These are phyloP conservation scores for Euphydryas editha DNA, from an alignment of 2,888 invertebrate genomes.

Conservation along the genomic window DNA sequence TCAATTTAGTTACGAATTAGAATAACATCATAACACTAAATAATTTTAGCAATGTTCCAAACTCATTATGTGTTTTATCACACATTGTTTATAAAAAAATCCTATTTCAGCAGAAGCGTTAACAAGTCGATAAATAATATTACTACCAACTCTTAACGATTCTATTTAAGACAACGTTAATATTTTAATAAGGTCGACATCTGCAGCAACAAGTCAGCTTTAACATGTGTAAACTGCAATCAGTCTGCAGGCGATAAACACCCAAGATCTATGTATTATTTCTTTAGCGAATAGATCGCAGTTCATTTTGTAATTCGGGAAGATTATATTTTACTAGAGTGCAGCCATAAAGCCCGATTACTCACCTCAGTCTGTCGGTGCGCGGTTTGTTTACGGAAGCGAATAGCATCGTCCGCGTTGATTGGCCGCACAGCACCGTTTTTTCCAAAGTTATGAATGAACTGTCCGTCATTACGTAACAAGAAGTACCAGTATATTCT, in stretches of 20 bases:
- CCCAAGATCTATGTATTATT: conserved; percentile 1
- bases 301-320: conserved; percentile 22
- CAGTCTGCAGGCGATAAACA: background rate
- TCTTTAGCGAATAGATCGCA: background rate
- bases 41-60: too few relatives aligned
- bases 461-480: conserved; percentile 36
- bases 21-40: too few relatives aligned
- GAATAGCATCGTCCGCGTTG: conserved; percentile 22
- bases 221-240: background rate
- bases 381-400: conserved; percentile 38
- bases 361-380: conserved; percentile 22
- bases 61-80: background rate
- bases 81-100: background rate
- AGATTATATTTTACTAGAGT: conserved; percentile 32
- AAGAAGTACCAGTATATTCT: background rate
- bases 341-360: conserved; percentile 22
- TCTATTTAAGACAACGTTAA: background rate
- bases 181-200: conserved; percentile 5
- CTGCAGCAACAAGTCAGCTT: background rate
- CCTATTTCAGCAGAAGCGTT: background rate
- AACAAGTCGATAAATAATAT: background rate
- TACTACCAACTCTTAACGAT: background rate
- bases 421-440: conserved; percentile 18
- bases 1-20: background rate
- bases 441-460: conserved; percentile 54